Base-by-base conservation (phyloP, 2,888 invertebrate species). In the Phyllotreta cruciferae region DNA sequence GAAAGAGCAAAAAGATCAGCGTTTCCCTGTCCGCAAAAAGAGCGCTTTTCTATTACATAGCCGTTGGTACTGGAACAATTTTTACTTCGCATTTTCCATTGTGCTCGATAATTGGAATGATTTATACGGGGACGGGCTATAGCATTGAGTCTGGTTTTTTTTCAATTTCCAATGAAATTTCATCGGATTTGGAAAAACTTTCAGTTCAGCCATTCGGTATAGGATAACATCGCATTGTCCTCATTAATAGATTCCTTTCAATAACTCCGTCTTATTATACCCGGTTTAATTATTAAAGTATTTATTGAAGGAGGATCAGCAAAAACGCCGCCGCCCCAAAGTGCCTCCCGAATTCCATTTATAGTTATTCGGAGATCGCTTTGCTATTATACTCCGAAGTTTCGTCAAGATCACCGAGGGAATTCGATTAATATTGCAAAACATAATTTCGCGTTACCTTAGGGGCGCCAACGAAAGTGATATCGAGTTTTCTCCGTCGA, bases 341-440 rank as follows among this genome's bases (percentile, higher is more conserved):
- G 24, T 4, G 24, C 24, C 24, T 24, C 24, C 24, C 24, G 24
- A 24, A 24, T 4, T 24, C 24, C 63, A 63, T 60, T 62, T 68
- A 49, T 60, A 49, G 65, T 50, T 35, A 39, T 58, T 50, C 55
- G 60, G 64, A 62, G 63, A 61, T 68, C 47, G 24, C 24, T 24
- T 24, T 24, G 24, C 24, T 24, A 52, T 52, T 52, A 52, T 36
- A 37, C 37, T 52, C 13, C 52, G 6, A 52, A 37, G 52, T 52
- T 52, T 52, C 11, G 37, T 7, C 9, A 52, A 52, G 52, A 37
- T 52, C 37, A 37, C 37, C 37, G 37, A 52, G 52, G 10, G 37
- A 52, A 52, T 52, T 52, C 37, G 52, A 52, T 52, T 52, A 52
- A 52, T 52, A 52, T 52, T 52, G 52, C 52, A 52, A 52, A 52